phyloP scores from a whole-genome alignment of 2,113 vertebrate species.

The Actenoides hombroni region DNA sequence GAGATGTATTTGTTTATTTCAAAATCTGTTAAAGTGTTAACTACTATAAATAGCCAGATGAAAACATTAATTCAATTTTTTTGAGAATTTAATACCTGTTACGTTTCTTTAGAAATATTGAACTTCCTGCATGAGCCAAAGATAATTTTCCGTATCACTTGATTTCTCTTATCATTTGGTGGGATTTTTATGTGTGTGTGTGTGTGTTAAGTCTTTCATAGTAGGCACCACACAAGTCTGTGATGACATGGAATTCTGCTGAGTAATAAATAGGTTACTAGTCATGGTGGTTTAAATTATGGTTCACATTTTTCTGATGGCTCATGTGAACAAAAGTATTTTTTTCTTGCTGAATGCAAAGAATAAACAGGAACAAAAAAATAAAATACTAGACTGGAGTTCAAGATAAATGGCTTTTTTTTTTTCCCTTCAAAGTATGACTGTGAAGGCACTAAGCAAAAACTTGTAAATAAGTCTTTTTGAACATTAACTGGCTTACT shows the following conservation, averaged over 20 bases:
- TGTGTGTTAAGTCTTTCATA: neutral
- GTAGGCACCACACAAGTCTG: neutral
- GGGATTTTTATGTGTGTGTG: neutral
- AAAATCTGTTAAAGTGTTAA: neutral
- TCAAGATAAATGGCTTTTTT: neutral
- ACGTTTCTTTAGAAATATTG: neutral
- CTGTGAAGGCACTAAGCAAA: neutral
- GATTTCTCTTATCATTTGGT: neutral
- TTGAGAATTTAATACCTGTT: neutral
- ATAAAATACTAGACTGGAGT: neutral
- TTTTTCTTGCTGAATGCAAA: neutral
- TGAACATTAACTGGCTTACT: neutral
- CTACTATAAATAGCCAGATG: neutral
- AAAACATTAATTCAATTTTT: neutral
- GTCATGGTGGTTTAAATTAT: neutral
- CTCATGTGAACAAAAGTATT: neutral
- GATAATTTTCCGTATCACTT: neutral
- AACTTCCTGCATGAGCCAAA: neutral
- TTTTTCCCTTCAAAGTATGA: neutral
- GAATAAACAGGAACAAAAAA: neutral
- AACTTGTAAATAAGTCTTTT: neutral
- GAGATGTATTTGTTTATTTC: neutral
- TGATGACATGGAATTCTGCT: neutral
- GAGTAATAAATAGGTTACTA: neutral
- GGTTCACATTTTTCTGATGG: neutral